Evolutionary conservation across 1,140 invertebrate genomes (phyloP).

Genomic region (Drosophila micromelanica): DNA sequence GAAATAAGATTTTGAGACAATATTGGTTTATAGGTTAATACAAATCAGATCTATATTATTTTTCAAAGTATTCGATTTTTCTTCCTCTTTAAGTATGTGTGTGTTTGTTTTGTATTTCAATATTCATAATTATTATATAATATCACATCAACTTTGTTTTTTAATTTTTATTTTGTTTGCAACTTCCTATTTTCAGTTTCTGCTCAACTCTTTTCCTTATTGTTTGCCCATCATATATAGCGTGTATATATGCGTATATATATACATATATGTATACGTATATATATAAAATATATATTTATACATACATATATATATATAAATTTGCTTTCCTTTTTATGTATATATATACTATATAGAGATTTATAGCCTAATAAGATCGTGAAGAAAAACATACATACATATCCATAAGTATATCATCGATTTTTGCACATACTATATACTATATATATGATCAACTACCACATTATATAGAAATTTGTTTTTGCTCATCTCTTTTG

Average conservation of each 20-base stretch:
- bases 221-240: conserved; percentile 56
- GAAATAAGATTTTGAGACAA: conserved; percentile 7
- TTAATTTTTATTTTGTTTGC: conserved; percentile 53
- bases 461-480: conserved; percentile 27
- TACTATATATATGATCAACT: conserved; percentile 21
- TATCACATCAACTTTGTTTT: conserved; percentile 84
- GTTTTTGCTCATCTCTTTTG: conserved; percentile 15
- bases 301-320: conserved; percentile 40
- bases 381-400: conserved; percentile 54
- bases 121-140: conserved; percentile 82
- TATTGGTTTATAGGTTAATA: background rate
- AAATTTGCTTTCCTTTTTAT: conserved; percentile 18
- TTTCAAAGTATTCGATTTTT: conserved; percentile 26
- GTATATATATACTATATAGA: conserved; percentile 40
- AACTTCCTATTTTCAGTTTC: conserved; percentile 24
- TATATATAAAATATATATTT: conserved; percentile 35
- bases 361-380: conserved; percentile 67
- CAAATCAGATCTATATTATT: conserved; percentile 33
- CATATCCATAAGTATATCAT: conserved; percentile 9
- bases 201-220: conserved; percentile 52
- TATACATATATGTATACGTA: conserved; percentile 29
- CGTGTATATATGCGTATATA: conserved; percentile 22
- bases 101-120: conserved; percentile 52
- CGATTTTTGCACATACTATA: background rate
- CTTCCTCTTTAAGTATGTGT: conserved; percentile 24